phyloP scores from a whole-genome alignment of 2,797 vertebrate species.

The Pteronotus mesoamericanus region DNA sequence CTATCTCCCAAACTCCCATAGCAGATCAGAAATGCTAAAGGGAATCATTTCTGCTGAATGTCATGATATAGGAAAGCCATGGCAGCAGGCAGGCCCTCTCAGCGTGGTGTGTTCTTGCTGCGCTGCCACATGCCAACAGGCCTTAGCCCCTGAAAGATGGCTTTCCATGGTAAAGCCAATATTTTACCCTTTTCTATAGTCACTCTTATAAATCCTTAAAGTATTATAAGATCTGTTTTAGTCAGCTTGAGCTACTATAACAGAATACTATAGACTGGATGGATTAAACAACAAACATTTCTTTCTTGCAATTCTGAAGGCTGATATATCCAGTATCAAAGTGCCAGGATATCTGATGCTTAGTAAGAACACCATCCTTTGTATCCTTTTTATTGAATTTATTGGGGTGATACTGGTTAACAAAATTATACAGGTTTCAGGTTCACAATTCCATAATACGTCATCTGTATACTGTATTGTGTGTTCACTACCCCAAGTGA shows the following conservation, averaged over 20 bases:
- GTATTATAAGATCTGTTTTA: neutral
- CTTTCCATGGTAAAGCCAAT: slow-evolving; percentile 7
- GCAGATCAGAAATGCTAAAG: neutral
- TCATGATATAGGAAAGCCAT: neutral
- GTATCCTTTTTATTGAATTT: too few species aligned
- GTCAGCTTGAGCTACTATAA: neutral
- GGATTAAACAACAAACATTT: neutral
- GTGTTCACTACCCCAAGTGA: too few species aligned
- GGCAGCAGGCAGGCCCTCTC: neutral
- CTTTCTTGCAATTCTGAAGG: neutral
- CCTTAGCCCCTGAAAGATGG: neutral
- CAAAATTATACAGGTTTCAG: too few species aligned
- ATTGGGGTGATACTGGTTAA: too few species aligned
- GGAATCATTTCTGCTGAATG: neutral
- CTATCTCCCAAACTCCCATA: neutral
- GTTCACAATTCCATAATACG: too few species aligned
- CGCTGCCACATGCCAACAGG: neutral
- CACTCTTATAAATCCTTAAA: neutral
- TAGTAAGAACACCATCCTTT: neutral
- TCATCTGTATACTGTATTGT: too few species aligned
- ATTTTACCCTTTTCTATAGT: neutral
- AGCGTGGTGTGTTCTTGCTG: neutral
- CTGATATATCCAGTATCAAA: neutral
- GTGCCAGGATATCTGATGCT: neutral
- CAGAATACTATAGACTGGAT: neutral